Base-by-base conservation (phyloP, 92 coral and sea anemone genomes). In the Paragorgia papillata region DNA sequence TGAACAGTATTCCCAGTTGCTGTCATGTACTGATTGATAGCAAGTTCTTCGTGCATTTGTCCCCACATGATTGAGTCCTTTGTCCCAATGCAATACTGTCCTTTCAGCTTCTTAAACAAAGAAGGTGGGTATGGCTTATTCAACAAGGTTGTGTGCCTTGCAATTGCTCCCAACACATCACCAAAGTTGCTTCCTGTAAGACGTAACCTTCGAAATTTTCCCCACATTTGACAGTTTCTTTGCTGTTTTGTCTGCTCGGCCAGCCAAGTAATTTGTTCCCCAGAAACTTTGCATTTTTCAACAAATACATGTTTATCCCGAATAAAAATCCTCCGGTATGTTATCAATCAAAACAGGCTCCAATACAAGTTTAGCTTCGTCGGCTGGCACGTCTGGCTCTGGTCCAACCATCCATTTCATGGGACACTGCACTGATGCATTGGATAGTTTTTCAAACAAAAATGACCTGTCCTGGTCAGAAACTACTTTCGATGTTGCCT, bases 11-110 rank as follows among this genome's bases (percentile, higher is more conserved):
- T 77, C 24, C 82, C 75, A 29, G 82, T 77, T 34, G 22, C 44
- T 22, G 46, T 40, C 43, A 15, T 62, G 34, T 77, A 62, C 62
- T 46, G 8, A 6, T 51, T 6, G 3, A 51, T 3, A 17, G 82
- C 82, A 29, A 20, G 39, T 40, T 62, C 82, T 44, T 77, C 75
- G 33, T 62, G 82, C 74, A 77, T 77, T 35, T 77, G 82, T 14
- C 75, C 82, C 62, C 82, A 77, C 50, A 77, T 63, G 15, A 63
- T 62, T 17, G 82, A 62, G 21, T 77, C 82, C 34, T 77, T 63
- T 34, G 33, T 62, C 26, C 59, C n/a, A n/a, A n/a, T n/a, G n/a
- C n/a, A n/a, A n/a, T n/a, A n/a, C n/a, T n/a, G n/a, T n/a, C n/a
- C n/a, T n/a, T n/a, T n/a, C n/a, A n/a, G n/a, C n/a, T 31, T 63